Percentiles rank a stretch among this genome's conserved stretches.
Conservation (phyloP, 2,888 invertebrate species). For the Drosophila leonis region DNA sequence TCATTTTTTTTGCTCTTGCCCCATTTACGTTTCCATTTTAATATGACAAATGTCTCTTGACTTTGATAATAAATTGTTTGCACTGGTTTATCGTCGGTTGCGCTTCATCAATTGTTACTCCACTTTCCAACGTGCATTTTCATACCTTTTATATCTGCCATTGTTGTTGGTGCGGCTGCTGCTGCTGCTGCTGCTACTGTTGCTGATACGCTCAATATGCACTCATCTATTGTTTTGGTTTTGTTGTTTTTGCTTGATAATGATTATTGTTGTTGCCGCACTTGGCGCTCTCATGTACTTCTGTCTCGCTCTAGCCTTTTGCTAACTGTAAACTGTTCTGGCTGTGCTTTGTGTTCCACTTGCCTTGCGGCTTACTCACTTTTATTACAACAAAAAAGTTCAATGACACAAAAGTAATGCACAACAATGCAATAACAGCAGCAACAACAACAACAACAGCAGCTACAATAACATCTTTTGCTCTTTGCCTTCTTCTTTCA, state of each 20-base stretch:
- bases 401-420: conserved; percentile 71
- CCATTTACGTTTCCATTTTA: conserved; percentile 1
- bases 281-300: conserved; percentile 31
- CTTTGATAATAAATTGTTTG: conserved; percentile 25
- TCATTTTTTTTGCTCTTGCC: background rate
- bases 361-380: conserved; percentile 54
- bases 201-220: conserved; percentile 50
- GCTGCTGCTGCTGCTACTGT: conserved; percentile 31
- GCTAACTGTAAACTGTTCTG: conserved; percentile 27
- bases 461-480: conserved; percentile 64
- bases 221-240: conserved; percentile 43
- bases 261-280: conserved; percentile 41
- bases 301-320: conserved; percentile 22
- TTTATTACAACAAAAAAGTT: conserved; percentile 73
- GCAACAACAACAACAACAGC: conserved; percentile 48
- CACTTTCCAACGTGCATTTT: conserved; percentile 32
- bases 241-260: conserved; percentile 31
- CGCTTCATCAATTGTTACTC: conserved; percentile 37
- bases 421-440: conserved; percentile 53
- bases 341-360: conserved; percentile 40
- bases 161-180: conserved; percentile 11
- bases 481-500: conserved; percentile 59
- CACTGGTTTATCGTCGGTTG: conserved; percentile 20
- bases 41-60: conserved; percentile 29
- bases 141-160: conserved; percentile 6